phyloP scores from a whole-genome alignment of 53 echinoderm and acorn worm species.

The Paracentrotus lividus region DNA sequence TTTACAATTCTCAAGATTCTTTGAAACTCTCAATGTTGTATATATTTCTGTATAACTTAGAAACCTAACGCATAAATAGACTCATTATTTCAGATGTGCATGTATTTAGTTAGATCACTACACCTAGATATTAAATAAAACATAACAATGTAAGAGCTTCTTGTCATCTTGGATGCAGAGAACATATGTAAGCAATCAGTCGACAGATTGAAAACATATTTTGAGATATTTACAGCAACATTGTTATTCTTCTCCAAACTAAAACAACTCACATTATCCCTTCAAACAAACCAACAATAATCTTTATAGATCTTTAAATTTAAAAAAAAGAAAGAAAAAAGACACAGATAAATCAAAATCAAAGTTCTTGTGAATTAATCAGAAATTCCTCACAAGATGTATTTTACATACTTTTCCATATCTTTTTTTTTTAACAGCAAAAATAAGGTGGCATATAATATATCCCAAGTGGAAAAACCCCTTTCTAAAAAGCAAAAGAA shows the following conservation, averaged over 20 bases:
- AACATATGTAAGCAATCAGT: neutral
- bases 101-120: neutral
- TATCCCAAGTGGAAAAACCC: neutral
- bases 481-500: neutral
- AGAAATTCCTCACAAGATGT: neutral
- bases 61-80: conserved; percentile 8
- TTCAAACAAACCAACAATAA: too few species aligned
- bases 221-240: conserved; percentile 20
- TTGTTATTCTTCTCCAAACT: too few species aligned
- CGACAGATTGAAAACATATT: neutral
- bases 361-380: neutral
- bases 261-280: too few species aligned
- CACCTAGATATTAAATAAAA: neutral
- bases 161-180: neutral
- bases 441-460: neutral
- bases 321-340: neutral
- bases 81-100: conserved; percentile 48
- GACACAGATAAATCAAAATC: neutral
- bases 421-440: neutral
- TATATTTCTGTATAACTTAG: conserved; percentile 1
- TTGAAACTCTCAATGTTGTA: neutral
- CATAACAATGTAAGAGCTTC: neutral
- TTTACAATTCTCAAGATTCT: neutral
- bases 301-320: too few species aligned
- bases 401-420: neutral